A percentile compares a stretch with the other conserved stretches of the same genome.
Evolutionary conservation across 2,113 vertebrate genomes (phyloP).

Genomic region (Maccullochella peelii): DNA sequence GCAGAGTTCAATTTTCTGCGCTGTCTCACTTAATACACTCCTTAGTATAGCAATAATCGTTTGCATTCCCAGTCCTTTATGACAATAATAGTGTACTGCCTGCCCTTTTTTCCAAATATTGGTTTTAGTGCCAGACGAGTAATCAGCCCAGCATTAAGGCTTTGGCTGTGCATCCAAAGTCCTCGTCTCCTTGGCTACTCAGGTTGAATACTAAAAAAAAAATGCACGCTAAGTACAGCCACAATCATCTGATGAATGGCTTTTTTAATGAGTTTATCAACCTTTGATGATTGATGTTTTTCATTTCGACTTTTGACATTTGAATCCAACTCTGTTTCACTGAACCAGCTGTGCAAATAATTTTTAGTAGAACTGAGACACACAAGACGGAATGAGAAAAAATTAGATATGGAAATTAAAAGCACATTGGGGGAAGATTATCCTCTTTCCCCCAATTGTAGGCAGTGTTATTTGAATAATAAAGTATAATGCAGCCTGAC

Average conservation of each 20-base stretch:
- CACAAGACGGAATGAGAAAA: slow-evolving; percentile 21
- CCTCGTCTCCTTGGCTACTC: slow-evolving; percentile 44
- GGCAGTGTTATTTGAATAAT: slow-evolving; percentile 67
- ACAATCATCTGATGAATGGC: slow-evolving; percentile 53
- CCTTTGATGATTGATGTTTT: slow-evolving; percentile 50
- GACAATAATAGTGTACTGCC: slow-evolving; percentile 52
- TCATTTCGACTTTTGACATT: slow-evolving; percentile 54
- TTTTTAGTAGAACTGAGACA: slow-evolving; percentile 36
- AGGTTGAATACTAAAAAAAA: slow-evolving; percentile 37
- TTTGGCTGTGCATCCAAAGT: slow-evolving; percentile 51
- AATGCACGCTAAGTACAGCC: not conserved
- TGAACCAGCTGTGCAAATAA: slow-evolving; percentile 48
- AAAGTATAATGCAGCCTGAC: slow-evolving; percentile 62
- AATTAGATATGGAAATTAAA: slow-evolving; percentile 59
- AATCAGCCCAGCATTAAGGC: slow-evolving; percentile 52
- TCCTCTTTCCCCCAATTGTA: slow-evolving; percentile 67
- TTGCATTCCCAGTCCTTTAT: slow-evolving; percentile 51
- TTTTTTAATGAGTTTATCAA: slow-evolving; percentile 50
- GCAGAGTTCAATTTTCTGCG: slow-evolving; percentile 41
- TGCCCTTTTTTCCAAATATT: slow-evolving; percentile 56
- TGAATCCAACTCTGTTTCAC: slow-evolving; percentile 32
- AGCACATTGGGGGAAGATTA: slow-evolving; percentile 66
- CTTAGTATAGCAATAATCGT: slow-evolving; percentile 35
- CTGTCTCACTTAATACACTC: slow-evolving; percentile 45
- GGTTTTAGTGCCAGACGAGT: slow-evolving; percentile 50